phyloP scores from a whole-genome alignment of 2,797 vertebrate species.

The Phoxinus dragarum region DNA sequence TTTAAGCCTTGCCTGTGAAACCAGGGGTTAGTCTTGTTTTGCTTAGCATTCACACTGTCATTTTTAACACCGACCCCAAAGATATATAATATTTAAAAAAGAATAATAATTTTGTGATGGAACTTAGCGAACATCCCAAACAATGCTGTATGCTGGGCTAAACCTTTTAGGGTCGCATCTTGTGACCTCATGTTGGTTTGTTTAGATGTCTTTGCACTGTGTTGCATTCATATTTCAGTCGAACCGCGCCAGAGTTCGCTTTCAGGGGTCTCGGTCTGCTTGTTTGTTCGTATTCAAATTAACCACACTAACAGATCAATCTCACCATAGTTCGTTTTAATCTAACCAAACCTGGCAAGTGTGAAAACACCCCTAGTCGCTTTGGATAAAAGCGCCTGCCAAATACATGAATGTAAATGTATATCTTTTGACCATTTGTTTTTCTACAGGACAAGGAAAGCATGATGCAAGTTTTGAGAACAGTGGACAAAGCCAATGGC shows the following conservation, averaged over 20 bases:
- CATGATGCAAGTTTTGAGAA: constrained; percentile 86
- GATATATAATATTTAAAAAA: not conserved
- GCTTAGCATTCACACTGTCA: not conserved
- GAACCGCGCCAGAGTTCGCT: not conserved
- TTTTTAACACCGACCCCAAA: not conserved
- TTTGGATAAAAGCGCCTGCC: not conserved
- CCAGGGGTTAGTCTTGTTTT: not conserved
- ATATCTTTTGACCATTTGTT: not conserved
- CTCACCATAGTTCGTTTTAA: not conserved
- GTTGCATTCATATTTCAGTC: not conserved
- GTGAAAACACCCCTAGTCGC: not conserved
- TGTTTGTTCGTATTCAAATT: not conserved
- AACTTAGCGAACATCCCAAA: not conserved
- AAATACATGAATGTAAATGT: not conserved
- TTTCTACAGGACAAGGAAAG: constrained; percentile 89
- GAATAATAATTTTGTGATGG: not conserved
- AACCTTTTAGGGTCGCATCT: not conserved
- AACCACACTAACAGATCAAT: not conserved
- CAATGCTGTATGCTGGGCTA: not conserved
- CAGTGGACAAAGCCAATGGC: constrained; percentile 95
- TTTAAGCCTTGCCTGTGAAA: too few relatives aligned
- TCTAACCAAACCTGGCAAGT: not conserved
- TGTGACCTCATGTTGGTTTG: not conserved
- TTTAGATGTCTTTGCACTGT: not conserved
- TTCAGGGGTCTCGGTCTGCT: not conserved